Evolutionary conservation across 2,797 vertebrate species (phyloP).

Genomic region (Thamnophis elegans): DNA sequence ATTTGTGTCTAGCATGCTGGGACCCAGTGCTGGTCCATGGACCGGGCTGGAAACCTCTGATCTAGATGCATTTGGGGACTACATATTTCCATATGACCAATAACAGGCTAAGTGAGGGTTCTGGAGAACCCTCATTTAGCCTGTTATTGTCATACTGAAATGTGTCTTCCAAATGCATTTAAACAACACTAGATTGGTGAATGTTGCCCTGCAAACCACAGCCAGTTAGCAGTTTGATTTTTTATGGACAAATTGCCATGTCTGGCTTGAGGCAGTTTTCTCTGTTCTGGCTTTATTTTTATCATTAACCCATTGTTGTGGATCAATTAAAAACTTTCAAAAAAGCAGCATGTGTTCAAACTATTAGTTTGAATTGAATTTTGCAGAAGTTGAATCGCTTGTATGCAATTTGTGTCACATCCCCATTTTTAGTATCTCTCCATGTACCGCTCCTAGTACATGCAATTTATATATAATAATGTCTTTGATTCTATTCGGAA

Average conservation of each 20-base stretch:
- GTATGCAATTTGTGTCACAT: neutral
- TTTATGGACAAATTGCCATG: neutral
- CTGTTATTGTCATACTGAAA: neutral
- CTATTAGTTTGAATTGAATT: neutral
- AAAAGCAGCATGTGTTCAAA: neutral
- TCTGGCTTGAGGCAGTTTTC: neutral
- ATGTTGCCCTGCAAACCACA: neutral
- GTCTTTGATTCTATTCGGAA: constrained; percentile 10
- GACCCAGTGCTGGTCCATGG: too few species aligned
- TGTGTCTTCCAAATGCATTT: neutral
- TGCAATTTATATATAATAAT: neutral
- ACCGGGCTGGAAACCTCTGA: neutral
- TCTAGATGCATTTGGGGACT: neutral
- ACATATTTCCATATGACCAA: neutral
- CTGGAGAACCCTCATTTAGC: neutral
- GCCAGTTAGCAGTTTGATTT: neutral
- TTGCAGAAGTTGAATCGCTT: neutral
- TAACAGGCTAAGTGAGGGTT: neutral
- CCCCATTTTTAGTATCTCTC: neutral
- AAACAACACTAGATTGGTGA: neutral
- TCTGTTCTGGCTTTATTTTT: neutral
- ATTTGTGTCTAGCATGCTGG: neutral
- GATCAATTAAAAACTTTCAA: neutral
- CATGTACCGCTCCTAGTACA: neutral
- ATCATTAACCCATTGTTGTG: neutral